phyloP scores from a whole-genome alignment of 1,140 invertebrate genomes.

The Pachyrhynchus sulphureomaculatus region DNA sequence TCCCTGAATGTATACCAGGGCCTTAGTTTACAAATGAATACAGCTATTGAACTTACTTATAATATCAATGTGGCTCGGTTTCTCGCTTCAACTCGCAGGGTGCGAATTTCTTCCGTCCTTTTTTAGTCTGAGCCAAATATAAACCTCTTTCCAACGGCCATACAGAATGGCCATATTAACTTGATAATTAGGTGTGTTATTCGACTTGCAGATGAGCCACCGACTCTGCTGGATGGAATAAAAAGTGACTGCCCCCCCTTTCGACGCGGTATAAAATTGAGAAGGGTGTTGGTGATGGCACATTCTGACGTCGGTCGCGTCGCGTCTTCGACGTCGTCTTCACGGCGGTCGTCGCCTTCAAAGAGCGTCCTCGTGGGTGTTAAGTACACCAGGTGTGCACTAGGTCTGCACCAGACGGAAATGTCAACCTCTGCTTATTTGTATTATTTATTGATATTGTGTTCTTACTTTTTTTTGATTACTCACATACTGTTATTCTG shows the following conservation, averaged over 20 bases:
- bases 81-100: conserved; percentile 40
- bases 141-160: conserved; percentile 53
- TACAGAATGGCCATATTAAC: conserved; percentile 78
- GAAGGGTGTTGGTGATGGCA: conserved; percentile 49
- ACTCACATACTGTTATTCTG: too few species aligned
- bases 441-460: neutral
- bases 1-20: conserved; percentile 49
- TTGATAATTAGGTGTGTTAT: conserved; percentile 88
- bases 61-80: conserved; percentile 65
- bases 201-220: conserved; percentile 82
- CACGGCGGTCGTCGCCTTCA: conserved; percentile 1
- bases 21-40: conserved; percentile 72
- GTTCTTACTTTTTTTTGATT: neutral
- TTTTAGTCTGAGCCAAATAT: conserved; percentile 46
- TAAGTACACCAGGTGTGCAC: neutral
- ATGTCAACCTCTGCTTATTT: neutral
- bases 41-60: conserved; percentile 74
- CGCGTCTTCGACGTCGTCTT: conserved; percentile 30
- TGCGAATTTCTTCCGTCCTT: conserved; percentile 39
- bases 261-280: conserved; percentile 52
- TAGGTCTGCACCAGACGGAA: conserved; percentile 22
- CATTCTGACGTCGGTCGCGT: conserved; percentile 50
- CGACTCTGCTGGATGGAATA: conserved; percentile 51
- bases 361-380: conserved; percentile 15
- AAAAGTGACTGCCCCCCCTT: conserved; percentile 53